Percentiles rank a stretch among this genome's conserved stretches.
Evolutionary conservation across 2,113 vertebrate species (phyloP).

Genomic region (Columba livia): DNA sequence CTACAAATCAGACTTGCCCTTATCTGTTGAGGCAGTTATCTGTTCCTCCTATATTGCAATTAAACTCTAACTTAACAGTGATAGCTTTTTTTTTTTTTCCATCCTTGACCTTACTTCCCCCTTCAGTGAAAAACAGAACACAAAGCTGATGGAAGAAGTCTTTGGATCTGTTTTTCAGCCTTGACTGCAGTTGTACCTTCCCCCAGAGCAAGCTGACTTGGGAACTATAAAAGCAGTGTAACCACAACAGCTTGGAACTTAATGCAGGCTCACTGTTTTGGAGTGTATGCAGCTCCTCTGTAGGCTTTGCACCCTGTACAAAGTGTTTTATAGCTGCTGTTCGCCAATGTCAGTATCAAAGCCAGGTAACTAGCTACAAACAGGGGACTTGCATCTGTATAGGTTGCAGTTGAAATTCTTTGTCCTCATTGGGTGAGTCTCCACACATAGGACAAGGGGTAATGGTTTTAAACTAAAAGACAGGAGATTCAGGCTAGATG

Average conservation of each 20-base stretch:
- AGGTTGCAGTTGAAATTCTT: not conserved
- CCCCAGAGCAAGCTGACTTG: not conserved
- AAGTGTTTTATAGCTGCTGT: not conserved
- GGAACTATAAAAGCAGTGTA: not conserved
- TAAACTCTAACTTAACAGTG: not conserved
- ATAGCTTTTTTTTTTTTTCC: not conserved
- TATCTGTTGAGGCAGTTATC: not conserved
- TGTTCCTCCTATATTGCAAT: not conserved
- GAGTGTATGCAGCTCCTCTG: not conserved
- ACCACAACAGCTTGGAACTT: not conserved
- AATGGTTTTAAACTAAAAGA: too few relatives aligned
- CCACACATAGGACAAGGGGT: too few relatives aligned
- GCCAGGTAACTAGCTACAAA: not conserved
- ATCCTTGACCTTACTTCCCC: not conserved
- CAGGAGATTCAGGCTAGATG: too few relatives aligned
- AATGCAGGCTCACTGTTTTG: not conserved
- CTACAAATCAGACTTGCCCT: not conserved
- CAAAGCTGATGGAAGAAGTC: not conserved
- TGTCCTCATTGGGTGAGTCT: not conserved
- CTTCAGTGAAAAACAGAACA: not conserved
- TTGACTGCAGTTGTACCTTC: not conserved
- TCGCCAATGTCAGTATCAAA: not conserved
- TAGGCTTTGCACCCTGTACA: not conserved
- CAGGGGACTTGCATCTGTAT: not conserved
- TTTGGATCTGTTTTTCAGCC: not conserved